Evolutionary conservation across 2,797 vertebrate species (phyloP), one percentile per base, ranked within the genome.

Genomic region (Aythya fuligula): DNA sequence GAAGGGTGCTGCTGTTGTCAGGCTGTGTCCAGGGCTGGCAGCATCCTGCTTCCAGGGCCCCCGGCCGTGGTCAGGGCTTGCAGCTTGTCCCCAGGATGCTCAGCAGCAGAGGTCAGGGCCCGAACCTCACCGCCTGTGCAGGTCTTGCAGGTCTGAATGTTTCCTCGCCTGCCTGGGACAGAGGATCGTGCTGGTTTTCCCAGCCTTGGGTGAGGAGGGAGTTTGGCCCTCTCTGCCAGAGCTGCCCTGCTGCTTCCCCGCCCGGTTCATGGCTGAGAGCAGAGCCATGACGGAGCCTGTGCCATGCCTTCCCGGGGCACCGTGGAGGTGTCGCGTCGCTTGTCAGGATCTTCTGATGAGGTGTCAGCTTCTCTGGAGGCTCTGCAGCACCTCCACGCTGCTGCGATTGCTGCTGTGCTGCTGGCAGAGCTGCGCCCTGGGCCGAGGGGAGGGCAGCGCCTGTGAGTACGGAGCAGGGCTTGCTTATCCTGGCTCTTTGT

Each of bases 61-160:
- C n/a, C 13, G 2, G 14, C 32, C 1, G 0, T 2, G 1, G 25
- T 38, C 65, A 27, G 39, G 28, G 6, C 47, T 25, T 2, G 2
- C 58, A n/a, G 58, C 36, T 34, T 11, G 5, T 41, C 75, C 22
- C 54, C 41, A 34, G 54, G 53, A n/a, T 1, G 4, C 54, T 28
- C 38, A 65, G 57, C 67, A 82, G 53, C 39, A 39, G n/a, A 38
- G 67, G 27, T 45, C 28, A 41, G 67, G 39, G 9, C 10, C 36
- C 20, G 51, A 17, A 39, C 34, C 39, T 49, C 45, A 5, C 51
- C 18, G 32, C 24, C 8, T 10, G 6, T 11, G 17, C 1, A 0
- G 4, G 12, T 10, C 38, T 10, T 1, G 43, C 43, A 43, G 43
- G 43, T 19, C 43, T 43, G 43, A 43, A 43, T 43, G 0, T 47